Base-by-base conservation (phyloP, 2,888 invertebrate genomes). In the Trichogramma dendrolimi region DNA sequence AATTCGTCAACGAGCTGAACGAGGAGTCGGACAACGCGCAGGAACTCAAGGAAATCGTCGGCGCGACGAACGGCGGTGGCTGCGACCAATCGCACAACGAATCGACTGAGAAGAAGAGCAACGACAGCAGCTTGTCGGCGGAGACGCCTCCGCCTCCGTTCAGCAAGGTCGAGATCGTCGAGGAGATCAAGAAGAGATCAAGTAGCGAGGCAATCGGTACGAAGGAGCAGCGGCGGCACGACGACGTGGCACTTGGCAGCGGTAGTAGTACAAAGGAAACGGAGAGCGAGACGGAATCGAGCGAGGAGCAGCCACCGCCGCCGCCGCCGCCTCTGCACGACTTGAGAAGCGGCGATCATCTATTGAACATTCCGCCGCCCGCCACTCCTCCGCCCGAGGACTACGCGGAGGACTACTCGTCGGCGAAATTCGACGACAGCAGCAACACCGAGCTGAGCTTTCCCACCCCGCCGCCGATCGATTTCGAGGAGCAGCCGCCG, bases 381-480 rank as follows among this genome's bases (percentile, higher is more conserved):
- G 55, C 27, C 6, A 62, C 58, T 2, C 65, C 63, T 1, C 58
- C 65, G 8, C 58, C 58, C 7, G 66, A 66, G 52, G 62, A 61
- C 39, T 27, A 27, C 2, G 58, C n/a, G 4, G 62, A 61, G 4
- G 46, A 46, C n/a, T 46, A 46, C n/a, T 27, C 27, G 27, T 27
- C 27, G 27, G 27, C 27, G 27, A 27, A 27, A 2, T 51, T 43
- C 3, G 65, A 62, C 4, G 55, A 58, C 10, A 55, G 46, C n/a
- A 55, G 50, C 44, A 51, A 8, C n/a, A 7, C 57, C 8, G 61
- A 60, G 46, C 44, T 60, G 6, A 47, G 44, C 14, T 66, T 63
- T 11, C 66, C 66, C 4, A 63, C 66, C 4, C 66, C 63, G 11
- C 66, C 66, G 40, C 66, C 66, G 4, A 60, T 63, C 49, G 66